Conservation (phyloP, 1,140 invertebrate genomes). For the Schlechtendalia chinensis region DNA sequence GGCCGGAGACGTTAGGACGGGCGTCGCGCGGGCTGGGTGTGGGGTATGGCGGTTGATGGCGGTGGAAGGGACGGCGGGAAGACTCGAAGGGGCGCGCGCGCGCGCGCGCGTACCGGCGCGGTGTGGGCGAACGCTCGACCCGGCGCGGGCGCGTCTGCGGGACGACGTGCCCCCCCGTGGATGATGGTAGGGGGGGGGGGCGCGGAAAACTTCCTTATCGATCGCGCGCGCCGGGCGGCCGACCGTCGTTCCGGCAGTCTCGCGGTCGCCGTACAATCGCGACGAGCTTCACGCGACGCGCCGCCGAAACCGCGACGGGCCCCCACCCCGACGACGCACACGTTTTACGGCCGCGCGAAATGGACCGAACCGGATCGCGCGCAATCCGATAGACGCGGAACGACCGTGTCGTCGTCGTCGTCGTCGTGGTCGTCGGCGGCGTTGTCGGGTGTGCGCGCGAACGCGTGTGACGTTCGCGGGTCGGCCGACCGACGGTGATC, state of each 20-base stretch:
- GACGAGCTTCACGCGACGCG: conserved; percentile 44
- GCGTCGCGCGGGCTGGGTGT: neutral
- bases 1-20: no score
- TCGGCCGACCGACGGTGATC: neutral
- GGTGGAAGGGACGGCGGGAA: neutral
- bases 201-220: neutral
- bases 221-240: conserved; percentile 39
- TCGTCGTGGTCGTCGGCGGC: neutral
- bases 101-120: neutral
- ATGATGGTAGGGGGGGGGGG: neutral
- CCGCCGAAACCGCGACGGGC: conserved; percentile 26
- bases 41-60: no score
- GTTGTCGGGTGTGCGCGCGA: neutral
- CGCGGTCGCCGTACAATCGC: conserved; percentile 43
- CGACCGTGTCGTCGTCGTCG: no score
- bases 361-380: conserved; percentile 6
- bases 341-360: neutral
- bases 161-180: no score
- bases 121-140: neutral
- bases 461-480: neutral
- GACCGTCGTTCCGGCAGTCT: conserved; percentile 24
- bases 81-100: no score
- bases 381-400: no score
- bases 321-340: neutral
- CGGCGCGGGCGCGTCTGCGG: no score